phyloP scores from a whole-genome alignment of 2,113 vertebrate genomes.

The Opisthocomus hoazin region DNA sequence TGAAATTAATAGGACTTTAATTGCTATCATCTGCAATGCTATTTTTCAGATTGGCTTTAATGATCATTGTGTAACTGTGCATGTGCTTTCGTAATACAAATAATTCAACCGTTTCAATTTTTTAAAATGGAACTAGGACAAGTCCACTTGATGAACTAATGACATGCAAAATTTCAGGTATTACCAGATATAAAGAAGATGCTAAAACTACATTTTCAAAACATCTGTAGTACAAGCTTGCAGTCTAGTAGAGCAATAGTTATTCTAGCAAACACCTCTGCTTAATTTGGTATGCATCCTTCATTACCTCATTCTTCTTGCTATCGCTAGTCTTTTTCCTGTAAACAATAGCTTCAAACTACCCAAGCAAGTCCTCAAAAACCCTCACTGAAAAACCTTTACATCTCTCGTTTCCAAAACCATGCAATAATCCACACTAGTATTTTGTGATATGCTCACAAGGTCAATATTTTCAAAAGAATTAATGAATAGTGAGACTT shows the following conservation, averaged over 20 bases:
- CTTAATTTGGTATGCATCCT: neutral
- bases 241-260: neutral
- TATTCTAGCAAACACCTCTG: neutral
- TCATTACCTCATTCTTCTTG: neutral
- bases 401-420: neutral
- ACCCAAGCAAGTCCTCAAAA: neutral
- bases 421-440: neutral
- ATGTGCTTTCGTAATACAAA: neutral
- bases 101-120: neutral
- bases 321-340: neutral
- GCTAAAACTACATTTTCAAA: neutral
- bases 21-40: neutral
- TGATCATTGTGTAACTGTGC: neutral
- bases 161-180: neutral
- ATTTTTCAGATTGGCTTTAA: conserved; percentile 4
- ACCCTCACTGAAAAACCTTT: neutral
- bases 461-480: neutral
- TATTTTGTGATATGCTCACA: neutral
- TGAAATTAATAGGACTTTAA: conserved; percentile 31
- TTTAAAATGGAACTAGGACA: neutral
- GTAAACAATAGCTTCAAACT: neutral
- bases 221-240: neutral
- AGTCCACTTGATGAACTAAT: neutral
- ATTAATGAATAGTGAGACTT: neutral
- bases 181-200: neutral